Evolutionary conservation across 2,888 invertebrate genomes (phyloP).

Genomic region (Caenorhabditis sp.): DNA sequence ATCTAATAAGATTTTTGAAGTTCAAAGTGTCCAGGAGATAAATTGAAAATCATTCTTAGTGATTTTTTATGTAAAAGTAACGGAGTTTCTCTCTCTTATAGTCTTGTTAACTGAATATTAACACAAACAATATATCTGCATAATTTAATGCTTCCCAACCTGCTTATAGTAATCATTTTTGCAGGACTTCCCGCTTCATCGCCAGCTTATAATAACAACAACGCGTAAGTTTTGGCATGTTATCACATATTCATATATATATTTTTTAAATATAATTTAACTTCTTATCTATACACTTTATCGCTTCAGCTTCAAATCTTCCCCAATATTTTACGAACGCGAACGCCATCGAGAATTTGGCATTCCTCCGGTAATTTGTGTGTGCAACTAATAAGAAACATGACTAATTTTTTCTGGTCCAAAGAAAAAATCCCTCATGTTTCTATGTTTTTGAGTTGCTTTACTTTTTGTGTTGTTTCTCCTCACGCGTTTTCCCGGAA

Average conservation of each 20-base stretch:
- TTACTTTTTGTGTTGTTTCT: constrained; percentile 9
- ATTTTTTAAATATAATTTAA: not conserved
- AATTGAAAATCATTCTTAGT: no score
- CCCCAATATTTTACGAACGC: constrained; percentile 36
- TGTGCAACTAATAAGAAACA: constrained; percentile 8
- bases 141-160: constrained; percentile 1
- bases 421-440: not conserved
- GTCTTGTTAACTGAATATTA: no score
- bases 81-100: no score
- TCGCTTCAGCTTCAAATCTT: constrained; percentile 44
- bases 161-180: constrained; percentile 29
- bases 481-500: not conserved
- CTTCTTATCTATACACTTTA: constrained; percentile 3
- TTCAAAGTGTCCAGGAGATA: no score
- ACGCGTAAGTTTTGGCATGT: constrained; percentile 27
- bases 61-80: no score
- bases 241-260: constrained; percentile 7
- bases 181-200: constrained; percentile 38
- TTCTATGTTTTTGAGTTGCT: constrained; percentile 7
- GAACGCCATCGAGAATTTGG: constrained; percentile 22
- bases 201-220: constrained; percentile 39
- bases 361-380: constrained; percentile 16
- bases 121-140: no score
- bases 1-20: no score
- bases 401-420: not conserved